These are phyloP conservation scores for Bembecia ichneumoniformis DNA, from an alignment of 2,888 invertebrate species.

Conservation along the genomic window DNA sequence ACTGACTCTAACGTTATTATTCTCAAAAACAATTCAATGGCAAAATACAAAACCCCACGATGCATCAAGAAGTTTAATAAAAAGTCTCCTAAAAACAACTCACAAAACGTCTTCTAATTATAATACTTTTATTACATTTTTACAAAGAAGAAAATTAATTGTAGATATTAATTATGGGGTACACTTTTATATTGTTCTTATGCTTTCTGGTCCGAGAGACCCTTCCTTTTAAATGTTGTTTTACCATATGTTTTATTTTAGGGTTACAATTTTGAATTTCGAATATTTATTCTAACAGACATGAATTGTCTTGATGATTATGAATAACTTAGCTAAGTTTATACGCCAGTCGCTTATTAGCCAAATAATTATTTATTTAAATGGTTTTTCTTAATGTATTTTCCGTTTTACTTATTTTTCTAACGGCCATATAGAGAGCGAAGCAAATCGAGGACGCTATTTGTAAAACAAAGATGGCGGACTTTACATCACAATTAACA, in stretches of 20 bases:
- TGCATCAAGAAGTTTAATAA: constrained; percentile 16
- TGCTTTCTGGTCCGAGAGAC: constrained; percentile 20
- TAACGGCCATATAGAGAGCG: neutral
- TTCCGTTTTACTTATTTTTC: neutral
- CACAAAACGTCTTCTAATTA: constrained; percentile 17
- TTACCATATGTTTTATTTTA: constrained; percentile 32
- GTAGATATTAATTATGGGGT: constrained; percentile 60
- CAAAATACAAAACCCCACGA: constrained; percentile 22
- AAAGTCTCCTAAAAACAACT: constrained; percentile 10
- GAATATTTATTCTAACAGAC: no score
- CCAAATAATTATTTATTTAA: neutral
- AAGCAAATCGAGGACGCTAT: constrained; percentile 48
- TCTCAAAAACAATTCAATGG: neutral
- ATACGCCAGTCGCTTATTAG: no score
- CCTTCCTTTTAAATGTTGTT: constrained; percentile 22
- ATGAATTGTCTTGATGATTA: neutral
- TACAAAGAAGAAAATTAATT: constrained; percentile 59
- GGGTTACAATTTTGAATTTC: constrained; percentile 17
- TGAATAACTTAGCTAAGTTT: no score
- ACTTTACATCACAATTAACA: constrained; percentile 62
- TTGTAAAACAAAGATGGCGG: constrained; percentile 61
- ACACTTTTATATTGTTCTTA: constrained; percentile 38
- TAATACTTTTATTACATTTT: constrained; percentile 25
- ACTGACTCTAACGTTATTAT: no score
- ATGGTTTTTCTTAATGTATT: neutral